Conservation (phyloP, 2,888 invertebrate species). For the Bruchidius siliquastri region DNA sequence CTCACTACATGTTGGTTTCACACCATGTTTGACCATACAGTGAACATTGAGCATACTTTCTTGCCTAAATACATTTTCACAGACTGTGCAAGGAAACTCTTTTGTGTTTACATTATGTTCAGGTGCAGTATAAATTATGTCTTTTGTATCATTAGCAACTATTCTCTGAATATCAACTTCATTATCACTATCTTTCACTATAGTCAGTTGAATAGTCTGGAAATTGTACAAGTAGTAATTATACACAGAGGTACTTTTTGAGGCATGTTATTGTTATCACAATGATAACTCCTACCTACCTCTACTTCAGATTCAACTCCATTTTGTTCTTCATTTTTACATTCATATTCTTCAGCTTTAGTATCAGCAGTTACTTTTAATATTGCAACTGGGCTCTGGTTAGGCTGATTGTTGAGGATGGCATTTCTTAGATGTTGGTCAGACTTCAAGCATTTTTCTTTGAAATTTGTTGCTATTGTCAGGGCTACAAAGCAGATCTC, state of each 20-base stretch:
- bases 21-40: constrained; percentile 34
- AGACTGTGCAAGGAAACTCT: constrained; percentile 26
- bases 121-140: neutral
- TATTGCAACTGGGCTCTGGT: constrained; percentile 20
- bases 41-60: constrained; percentile 34
- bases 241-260: too few relatives aligned
- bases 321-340: neutral
- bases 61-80: constrained; percentile 33
- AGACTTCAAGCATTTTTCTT: constrained; percentile 35
- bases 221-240: neutral
- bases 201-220: neutral
- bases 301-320: neutral
- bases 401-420: constrained; percentile 13
- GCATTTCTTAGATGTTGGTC: constrained; percentile 31
- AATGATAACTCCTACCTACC: neutral
- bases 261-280: too few relatives aligned
- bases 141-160: neutral
- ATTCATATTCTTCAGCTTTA: constrained; percentile 9
- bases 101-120: neutral
- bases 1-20: constrained; percentile 35
- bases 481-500: constrained; percentile 34
- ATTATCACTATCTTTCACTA: neutral
- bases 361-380: constrained; percentile 10
- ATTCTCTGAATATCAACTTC: neutral
- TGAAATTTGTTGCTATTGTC: constrained; percentile 36